A percentile compares a stretch with the other conserved stretches of the same genome.
These are phyloP conservation scores for Chrysaora quinquecirrha DNA, from an alignment of 30 jellyfish, hydroid and myxozoan species.

Conservation along the genomic window DNA sequence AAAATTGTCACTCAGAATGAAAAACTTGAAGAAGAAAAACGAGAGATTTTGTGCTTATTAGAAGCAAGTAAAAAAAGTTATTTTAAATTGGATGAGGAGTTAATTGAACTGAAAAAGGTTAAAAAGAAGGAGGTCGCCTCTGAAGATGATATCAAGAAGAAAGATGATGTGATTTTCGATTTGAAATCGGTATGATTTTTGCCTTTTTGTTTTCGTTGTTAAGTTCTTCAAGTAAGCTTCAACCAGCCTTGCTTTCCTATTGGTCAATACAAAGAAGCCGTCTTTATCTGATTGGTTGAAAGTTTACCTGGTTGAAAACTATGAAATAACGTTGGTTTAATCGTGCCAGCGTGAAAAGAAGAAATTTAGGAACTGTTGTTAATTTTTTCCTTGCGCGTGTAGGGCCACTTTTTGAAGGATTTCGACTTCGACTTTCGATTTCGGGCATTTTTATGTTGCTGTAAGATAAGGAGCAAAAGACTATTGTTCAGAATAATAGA, in stretches of 20 bases:
- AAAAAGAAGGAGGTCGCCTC: constrained; percentile 21
- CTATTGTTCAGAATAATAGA: too few relatives aligned
- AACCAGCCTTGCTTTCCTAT: too few relatives aligned
- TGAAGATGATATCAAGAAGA: constrained; percentile 55
- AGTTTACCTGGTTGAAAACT: too few relatives aligned
- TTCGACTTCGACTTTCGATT: too few relatives aligned
- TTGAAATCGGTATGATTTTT: constrained; percentile 39
- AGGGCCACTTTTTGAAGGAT: too few relatives aligned
- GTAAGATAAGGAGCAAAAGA: too few relatives aligned
- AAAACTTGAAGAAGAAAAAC: constrained; percentile 44
- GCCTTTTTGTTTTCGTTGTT: neutral
- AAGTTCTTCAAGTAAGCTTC: neutral
- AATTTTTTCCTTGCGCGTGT: too few relatives aligned
- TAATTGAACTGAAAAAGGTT: constrained; percentile 35
- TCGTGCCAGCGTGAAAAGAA: too few relatives aligned
- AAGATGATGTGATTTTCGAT: constrained; percentile 36
- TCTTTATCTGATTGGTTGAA: neutral
- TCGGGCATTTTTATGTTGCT: too few relatives aligned
- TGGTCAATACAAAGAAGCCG: too few relatives aligned
- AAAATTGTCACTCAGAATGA: constrained; percentile 20
- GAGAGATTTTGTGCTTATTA: constrained; percentile 46
- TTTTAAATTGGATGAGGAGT: constrained; percentile 62
- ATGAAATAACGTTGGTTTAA: too few relatives aligned
- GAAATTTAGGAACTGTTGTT: too few relatives aligned
- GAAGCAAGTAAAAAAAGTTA: constrained; percentile 68